Conservation (phyloP, 2,888 invertebrate genomes). For the Chironomus riparius region DNA sequence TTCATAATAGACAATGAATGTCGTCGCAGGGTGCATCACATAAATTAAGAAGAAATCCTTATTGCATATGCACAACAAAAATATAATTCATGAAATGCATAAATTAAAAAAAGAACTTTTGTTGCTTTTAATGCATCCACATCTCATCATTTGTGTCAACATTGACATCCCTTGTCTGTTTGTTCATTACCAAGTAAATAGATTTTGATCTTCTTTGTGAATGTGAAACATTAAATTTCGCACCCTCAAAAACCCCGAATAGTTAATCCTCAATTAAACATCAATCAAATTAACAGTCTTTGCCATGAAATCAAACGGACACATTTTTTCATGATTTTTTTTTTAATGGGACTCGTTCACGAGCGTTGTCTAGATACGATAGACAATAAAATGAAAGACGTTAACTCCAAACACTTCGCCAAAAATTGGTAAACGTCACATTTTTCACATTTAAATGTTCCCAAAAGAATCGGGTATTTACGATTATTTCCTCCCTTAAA, state of each 20-base stretch:
- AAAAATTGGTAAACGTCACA: no score
- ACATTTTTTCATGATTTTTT: no score
- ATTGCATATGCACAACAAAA: background rate
- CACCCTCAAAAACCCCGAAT: background rate
- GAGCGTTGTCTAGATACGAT: no score
- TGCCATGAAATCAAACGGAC: no score
- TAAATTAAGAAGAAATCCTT: background rate
- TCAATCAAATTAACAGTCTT: background rate
- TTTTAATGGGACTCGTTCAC: no score
- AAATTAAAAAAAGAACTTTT: background rate
- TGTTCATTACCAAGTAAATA: constrained; percentile 7
- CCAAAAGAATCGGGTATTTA: background rate
- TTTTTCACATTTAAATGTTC: no score
- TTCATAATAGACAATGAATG: background rate
- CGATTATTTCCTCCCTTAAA: background rate
- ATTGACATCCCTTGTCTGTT: background rate
- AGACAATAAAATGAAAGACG: no score
- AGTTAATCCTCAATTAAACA: background rate
- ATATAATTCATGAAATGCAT: background rate
- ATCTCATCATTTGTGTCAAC: background rate
- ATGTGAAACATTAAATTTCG: background rate
- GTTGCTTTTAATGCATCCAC: background rate
- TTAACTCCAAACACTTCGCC: no score
- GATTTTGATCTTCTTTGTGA: background rate
- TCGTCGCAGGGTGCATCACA: constrained; percentile 1